Base-by-base conservation (phyloP, 1,140 invertebrate genomes). In the Galleria mellonella region DNA sequence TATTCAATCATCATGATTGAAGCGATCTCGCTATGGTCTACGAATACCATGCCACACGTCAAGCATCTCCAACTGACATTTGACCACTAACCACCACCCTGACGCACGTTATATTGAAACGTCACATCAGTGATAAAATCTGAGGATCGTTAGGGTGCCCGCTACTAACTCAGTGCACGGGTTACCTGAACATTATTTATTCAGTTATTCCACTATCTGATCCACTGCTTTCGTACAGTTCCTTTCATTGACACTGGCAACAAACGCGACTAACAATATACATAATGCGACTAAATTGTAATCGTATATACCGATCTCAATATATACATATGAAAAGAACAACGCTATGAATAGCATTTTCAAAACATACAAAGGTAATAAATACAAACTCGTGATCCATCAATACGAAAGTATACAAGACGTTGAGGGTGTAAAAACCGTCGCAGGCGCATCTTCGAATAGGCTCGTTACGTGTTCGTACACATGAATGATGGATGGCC, bases 81-180 rank as follows among this genome's bases (percentile, higher is more conserved):
- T 23, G 17, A 37, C 13, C 13, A 37, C 14, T 37, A 37, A 37
- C 35, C 17, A 23, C 17, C 2, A 6, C 17, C 17, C 17, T 65
- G 70, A 67, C 69, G 50, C 54, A 63, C 49, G 64, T 60, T 62
- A 72, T 83, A 83, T 83, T 83, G 79, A 83, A 83, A 83, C 65
- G 77, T 84, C 81, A 73, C 60, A 54, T 50, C 45, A 47, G 38
- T 42, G 79, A 83, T 83, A 79, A 37, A 51, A 83, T 83, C 77
- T 61, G 57, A 60, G 51, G 57, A 72, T 82, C 76, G 72, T 77
- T 74, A 81, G 69, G 57, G 57, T 35, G 35, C 32, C 36, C 31
- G 31, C 39, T 43, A 48, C 27, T 46, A 52, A 62, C 47, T 57
- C 62, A 61, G 55, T 55, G 62, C 55, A 62, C 63, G 53, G 61